Evolutionary conservation across 2,113 vertebrate species (phyloP).

Genomic region (Leptosomus discolor): DNA sequence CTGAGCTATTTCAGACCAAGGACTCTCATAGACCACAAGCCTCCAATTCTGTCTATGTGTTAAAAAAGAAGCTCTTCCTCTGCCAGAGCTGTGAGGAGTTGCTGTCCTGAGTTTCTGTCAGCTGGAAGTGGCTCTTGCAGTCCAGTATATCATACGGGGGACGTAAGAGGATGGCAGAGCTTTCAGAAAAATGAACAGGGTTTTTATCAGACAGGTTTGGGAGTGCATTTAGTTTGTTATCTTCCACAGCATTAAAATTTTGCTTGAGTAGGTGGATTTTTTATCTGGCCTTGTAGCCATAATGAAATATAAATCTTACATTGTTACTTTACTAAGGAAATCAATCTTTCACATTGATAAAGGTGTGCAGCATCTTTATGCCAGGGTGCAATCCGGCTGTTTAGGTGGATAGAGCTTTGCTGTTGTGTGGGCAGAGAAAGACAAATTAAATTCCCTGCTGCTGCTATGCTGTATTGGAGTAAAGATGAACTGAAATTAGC

Average conservation of each 20-base stretch:
- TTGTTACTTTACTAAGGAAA: background rate
- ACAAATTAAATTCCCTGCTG: background rate
- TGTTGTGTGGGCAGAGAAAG: background rate
- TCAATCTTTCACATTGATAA: background rate
- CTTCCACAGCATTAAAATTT: background rate
- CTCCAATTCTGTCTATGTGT: background rate
- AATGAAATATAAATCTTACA: slow-evolving; percentile 17
- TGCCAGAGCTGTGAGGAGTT: background rate
- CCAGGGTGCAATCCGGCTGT: background rate
- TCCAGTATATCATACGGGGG: background rate
- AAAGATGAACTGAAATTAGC: background rate
- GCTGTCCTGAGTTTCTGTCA: background rate
- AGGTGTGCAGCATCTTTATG: background rate
- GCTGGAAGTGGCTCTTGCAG: background rate
- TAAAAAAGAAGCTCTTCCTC: background rate
- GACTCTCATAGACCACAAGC: background rate
- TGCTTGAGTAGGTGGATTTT: slow-evolving; percentile 14
- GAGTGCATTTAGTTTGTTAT: background rate
- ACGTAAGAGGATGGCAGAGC: background rate
- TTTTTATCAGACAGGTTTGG: background rate
- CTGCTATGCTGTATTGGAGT: background rate
- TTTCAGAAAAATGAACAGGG: background rate
- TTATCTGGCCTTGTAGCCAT: slow-evolving; percentile 8
- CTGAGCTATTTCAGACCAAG: background rate
- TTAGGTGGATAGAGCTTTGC: background rate